phyloP scores from a whole-genome alignment of 2,113 vertebrate species.

The Terrapene triunguis region DNA sequence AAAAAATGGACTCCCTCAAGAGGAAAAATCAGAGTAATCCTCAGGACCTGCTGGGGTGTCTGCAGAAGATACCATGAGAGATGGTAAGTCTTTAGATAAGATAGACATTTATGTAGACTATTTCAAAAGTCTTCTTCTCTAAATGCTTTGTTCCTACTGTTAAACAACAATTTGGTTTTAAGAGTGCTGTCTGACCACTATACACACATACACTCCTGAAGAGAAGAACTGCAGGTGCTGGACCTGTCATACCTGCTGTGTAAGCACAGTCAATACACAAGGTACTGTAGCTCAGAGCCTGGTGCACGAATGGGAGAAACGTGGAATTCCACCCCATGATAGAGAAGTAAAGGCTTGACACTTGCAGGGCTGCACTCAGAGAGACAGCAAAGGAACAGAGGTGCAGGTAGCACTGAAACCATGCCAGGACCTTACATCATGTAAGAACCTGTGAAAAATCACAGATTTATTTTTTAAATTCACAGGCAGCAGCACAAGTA shows the following conservation, averaged over 20 bases:
- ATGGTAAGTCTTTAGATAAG: neutral
- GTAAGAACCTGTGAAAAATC: neutral
- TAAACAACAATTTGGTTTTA: neutral
- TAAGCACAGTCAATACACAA: neutral
- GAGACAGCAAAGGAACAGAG: neutral
- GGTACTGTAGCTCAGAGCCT: neutral
- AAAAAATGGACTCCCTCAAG: neutral
- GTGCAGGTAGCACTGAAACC: neutral
- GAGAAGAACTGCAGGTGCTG: neutral
- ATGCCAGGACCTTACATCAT: neutral
- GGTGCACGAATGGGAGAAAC: neutral
- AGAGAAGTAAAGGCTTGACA: neutral
- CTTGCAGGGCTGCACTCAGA: neutral
- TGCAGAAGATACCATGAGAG: neutral
- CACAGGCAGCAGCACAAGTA: neutral
- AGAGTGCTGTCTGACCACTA: neutral
- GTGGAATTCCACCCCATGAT: neutral
- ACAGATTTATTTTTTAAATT: neutral
- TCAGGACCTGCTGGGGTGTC: neutral
- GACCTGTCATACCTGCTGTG: neutral
- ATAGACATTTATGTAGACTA: neutral
- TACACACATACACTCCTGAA: neutral
- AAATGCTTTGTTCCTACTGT: neutral
- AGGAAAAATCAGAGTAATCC: neutral
- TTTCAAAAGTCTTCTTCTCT: neutral